Base-by-base conservation (phyloP, 2,797 vertebrate genomes). In the Poecilia gillii region DNA sequence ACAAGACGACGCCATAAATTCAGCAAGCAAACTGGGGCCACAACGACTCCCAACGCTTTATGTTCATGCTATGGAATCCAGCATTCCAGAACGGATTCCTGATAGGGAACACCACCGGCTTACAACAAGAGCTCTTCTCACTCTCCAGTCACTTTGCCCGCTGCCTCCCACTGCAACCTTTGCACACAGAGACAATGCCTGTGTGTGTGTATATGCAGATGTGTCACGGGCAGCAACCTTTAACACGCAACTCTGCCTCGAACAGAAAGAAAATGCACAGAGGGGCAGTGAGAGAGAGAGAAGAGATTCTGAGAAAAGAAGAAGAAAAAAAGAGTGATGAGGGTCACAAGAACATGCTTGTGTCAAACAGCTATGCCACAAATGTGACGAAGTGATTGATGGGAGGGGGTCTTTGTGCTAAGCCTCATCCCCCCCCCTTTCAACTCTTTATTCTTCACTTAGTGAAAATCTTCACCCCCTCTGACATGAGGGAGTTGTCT, bases 131-230 rank as follows among this genome's bases (percentile, higher is more conserved):
- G 88, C 81, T 86, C 80, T 84, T 90, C 91, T 91, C 90, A 91
- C 89, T 85, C 81, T 88, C 82, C 45, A 23, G 85, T 80, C 89
- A 91, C 91, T 93, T 89, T 88, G 89, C 85, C 89, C 25, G 45
- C 79, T 82, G 90, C 92, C 90, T 90, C 93, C 92, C 91, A 93
- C 92, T 91, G 88, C 86, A 93, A 84, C 90, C 88, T 91, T 88
- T 87, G 66, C 49, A 31, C 84, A 82, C 90, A 91, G 85, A 87
- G 87, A 87, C 84, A 91, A 90, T 85, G 91, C 78, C 80, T 88
- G 89, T 89, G 87, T 41, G 6, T 41, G 39, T 89, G 85, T 80
- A 66, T 80, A 74, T 84, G 87, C 66, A 71, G 46, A 46, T 86
- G 85, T 93, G 90, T 91, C 86, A 89, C 23, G 43, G 85, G 84